Base-by-base conservation (phyloP, 2,113 vertebrate species). In the Natator depressus region DNA sequence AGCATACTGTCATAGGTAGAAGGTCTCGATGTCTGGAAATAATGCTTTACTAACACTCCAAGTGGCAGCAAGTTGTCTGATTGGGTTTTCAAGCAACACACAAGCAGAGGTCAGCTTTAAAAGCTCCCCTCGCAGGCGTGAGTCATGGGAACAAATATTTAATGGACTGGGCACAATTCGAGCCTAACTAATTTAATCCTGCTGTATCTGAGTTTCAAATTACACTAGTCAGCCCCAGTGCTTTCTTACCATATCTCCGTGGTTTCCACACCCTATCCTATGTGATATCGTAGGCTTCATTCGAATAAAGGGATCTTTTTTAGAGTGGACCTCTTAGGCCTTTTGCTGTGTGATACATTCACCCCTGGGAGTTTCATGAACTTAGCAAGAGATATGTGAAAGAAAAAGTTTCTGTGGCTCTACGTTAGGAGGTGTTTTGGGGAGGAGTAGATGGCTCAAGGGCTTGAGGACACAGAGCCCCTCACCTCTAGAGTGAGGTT, bases 71-170 rank as follows among this genome's bases (percentile, higher is more conserved):
- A 80, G 65, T n/a, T 65, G 75, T 94, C 92, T 69, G 46, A 81
- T 85, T 80, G 88, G 53, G 22, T 69, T 84, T 82, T 62, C 57
- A 31, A 87, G 90, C 65, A 83, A 93, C 88, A 86, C 59, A 76
- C 87, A 85, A 92, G 87, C 88, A 93, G 88, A 76, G 89, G 85
- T 91, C 46, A 86, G 51, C 76, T 96, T 86, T 92, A 95, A 89
- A 96, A 94, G 72, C 83, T 50, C 69, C 54, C 83, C 75, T 86
- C 65, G 84, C 80, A 93, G 69, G 92, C 87, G 88, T 97, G 93
- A 97, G 89, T 96, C 97, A 97, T 97, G 94, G 96, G 96, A 97
- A 97, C 95, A 96, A 94, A 89, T 90, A 95, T 89, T 96, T 91
- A 83, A 91, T 94, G 93, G 91, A 79, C 91, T 81, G 84, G 90